These are phyloP conservation scores for Tinea semifulvella DNA, from an alignment of 2,888 invertebrate species.

Conservation along the genomic window DNA sequence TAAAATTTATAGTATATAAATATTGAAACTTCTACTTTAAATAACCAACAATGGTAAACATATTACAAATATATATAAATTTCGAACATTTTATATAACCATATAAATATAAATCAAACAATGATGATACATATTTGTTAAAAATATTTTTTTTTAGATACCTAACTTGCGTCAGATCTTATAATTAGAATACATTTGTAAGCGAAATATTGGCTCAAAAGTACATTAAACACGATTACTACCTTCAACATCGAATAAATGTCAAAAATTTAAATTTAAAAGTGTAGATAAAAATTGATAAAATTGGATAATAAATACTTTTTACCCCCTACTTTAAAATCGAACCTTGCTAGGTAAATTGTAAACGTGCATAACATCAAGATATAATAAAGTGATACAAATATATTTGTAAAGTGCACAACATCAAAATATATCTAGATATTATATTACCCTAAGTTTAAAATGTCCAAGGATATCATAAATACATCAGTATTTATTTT, in stretches of 20 bases:
- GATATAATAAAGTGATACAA: constrained; percentile 11
- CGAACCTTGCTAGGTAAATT: background rate
- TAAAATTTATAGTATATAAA: too few relatives aligned
- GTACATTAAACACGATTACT: background rate
- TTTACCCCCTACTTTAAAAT: too few relatives aligned
- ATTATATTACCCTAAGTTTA: background rate
- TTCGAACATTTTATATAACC: background rate
- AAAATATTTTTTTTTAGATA: background rate
- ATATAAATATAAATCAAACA: constrained; percentile 17
- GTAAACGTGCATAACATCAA: constrained; percentile 3
- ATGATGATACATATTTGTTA: too few relatives aligned
- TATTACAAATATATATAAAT: too few relatives aligned
- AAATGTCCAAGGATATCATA: constrained; percentile 11
- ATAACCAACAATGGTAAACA: too few relatives aligned
- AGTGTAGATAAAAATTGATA: too few relatives aligned
- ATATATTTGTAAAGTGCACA: constrained; percentile 9
- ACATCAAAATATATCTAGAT: constrained; percentile 11
- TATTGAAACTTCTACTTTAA: too few relatives aligned
- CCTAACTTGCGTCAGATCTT: constrained; percentile 11
- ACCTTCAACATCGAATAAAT: constrained; percentile 2
- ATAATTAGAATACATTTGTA: background rate
- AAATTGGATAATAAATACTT: too few relatives aligned
- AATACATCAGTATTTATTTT: constrained; percentile 45
- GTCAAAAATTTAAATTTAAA: too few relatives aligned
- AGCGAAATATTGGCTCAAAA: background rate